A percentile compares a stretch with the other conserved stretches of the same genome.
These are phyloP conservation scores for Notechis scutatus DNA, from an alignment of 2,113 vertebrate species.

Conservation along the genomic window DNA sequence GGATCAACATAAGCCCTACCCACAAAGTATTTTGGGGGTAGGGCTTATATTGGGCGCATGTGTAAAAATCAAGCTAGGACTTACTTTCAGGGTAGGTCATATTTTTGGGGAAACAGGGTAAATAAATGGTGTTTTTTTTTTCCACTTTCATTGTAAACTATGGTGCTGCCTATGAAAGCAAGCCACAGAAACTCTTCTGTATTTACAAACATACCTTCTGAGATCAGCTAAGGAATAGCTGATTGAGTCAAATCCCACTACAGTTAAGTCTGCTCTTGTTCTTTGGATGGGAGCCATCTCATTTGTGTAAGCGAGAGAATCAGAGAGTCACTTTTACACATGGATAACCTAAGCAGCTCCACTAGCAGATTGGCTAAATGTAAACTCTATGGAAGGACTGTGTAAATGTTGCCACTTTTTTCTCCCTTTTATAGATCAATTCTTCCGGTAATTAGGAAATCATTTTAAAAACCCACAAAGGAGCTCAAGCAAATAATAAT, in stretches of 20 bases:
- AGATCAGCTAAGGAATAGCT: not conserved
- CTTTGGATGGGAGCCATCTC: not conserved
- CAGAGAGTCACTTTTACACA: not conserved
- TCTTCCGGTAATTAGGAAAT: slow-evolving; percentile 6
- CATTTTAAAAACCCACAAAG: not conserved
- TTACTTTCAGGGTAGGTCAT: too few species aligned
- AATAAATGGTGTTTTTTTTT: not conserved
- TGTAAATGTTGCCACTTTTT: not conserved
- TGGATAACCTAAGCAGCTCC: not conserved
- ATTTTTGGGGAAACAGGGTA: too few species aligned
- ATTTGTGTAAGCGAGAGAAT: not conserved
- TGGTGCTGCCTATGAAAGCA: not conserved
- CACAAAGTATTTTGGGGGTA: too few species aligned
- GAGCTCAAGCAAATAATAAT: not conserved
- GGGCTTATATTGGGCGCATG: too few species aligned
- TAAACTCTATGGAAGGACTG: slow-evolving; percentile 5
- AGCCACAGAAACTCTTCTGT: not conserved
- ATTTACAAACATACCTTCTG: not conserved
- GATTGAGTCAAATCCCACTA: not conserved
- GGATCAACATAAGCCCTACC: too few species aligned
- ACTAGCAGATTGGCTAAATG: not conserved
- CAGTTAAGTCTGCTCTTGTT: not conserved
- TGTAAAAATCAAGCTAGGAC: too few species aligned
- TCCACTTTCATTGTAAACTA: not conserved
- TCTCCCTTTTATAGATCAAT: not conserved